phyloP scores from a whole-genome alignment of 2,888 invertebrate species.

The Phoronis australis region DNA sequence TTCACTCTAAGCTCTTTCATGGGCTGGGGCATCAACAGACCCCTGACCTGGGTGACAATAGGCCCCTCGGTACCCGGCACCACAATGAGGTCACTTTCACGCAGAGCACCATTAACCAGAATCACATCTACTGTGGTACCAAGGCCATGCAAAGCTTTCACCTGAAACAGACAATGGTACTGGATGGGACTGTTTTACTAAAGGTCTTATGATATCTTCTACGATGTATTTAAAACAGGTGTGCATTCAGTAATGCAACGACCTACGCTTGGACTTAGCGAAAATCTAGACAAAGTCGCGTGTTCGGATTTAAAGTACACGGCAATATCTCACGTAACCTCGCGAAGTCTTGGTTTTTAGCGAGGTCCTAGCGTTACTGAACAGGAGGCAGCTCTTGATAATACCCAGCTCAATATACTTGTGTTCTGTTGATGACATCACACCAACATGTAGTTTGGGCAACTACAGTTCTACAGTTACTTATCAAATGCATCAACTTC shows the following conservation, averaged over 20 bases:
- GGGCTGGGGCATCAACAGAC: conserved; percentile 95
- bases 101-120: conserved; percentile 89
- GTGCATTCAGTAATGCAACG: neutral
- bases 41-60: conserved; percentile 93
- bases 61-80: conserved; percentile 97
- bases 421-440: too few relatives aligned
- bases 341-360: too few relatives aligned
- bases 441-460: too few relatives aligned
- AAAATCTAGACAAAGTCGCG: too few relatives aligned
- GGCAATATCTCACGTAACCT: too few relatives aligned
- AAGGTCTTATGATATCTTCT: neutral
- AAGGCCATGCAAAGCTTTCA: conserved; percentile 92
- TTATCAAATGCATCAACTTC: too few relatives aligned
- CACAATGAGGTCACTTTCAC: conserved; percentile 89
- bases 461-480: too few relatives aligned
- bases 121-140: conserved; percentile 96
- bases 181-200: neutral
- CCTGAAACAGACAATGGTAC: conserved; percentile 51
- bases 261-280: too few relatives aligned
- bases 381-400: too few relatives aligned
- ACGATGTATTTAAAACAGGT: neutral
- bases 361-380: too few relatives aligned
- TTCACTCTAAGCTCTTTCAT: conserved; percentile 95
- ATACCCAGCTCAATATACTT: too few relatives aligned
- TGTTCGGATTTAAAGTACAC: too few relatives aligned